Base-by-base conservation (phyloP, 2,888 invertebrate genomes). In the Meandrusa payeni region DNA sequence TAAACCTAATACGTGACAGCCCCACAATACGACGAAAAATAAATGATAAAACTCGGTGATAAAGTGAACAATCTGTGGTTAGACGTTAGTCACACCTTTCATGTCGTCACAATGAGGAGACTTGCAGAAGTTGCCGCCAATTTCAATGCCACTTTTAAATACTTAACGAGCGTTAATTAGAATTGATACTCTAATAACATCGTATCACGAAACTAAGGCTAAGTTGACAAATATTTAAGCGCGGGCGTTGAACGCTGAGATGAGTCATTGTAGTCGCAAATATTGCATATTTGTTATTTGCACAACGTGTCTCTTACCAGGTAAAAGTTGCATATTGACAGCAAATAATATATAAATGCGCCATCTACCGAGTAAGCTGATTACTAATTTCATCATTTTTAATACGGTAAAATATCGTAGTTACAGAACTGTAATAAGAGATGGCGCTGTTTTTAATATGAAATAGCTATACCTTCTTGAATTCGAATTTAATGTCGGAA, bases 41-140 rank as follows among this genome's bases (percentile, higher is more conserved):
- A 46, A 57, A 55, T 57, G 61, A 58, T 61, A 62, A 61, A 53
- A 37, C 27, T 5, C 43, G 41, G 40, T 55, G 63, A 64, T 61
- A 63, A 61, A 59, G 41, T 55, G 48, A 51, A 56, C 49, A 55
- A 54, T 51, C 50, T 41, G 57, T 57, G 48, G 55, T 57, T 38
- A 50, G 46, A 32, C 37, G 50, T 64, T 70, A 69, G 60, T 67
- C 69, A 66, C 41, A 39, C 47, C 44, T 52, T 45, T 46, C 44
- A 57, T 46, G 44, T 9, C 43, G 44, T 51, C 50, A 48, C 42
- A 42, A 39, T 28, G 52, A 54, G 46, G 51, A 50, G 31, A 37
- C 19, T 27, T 54, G 55, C 59, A 51, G 51, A 53, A 54, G 52
- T 41, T 37, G 49, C 46, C 41, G 7, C 3, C 23, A 48, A 50